Evolutionary conservation across 2,797 vertebrate genomes (phyloP).

Genomic region (Heliangelus exortis): DNA sequence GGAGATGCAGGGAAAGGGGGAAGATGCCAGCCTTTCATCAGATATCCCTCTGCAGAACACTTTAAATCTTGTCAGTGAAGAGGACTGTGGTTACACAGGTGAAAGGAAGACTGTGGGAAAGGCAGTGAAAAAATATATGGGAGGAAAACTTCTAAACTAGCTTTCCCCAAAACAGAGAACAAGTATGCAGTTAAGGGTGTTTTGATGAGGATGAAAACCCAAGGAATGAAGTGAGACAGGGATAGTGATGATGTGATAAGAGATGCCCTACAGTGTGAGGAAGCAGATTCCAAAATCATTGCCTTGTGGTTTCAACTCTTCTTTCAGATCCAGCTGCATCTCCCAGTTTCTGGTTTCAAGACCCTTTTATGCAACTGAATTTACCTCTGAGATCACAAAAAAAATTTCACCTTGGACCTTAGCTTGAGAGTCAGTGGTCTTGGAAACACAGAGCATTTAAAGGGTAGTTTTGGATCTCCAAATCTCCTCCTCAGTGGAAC

Average conservation of each 20-base stretch:
- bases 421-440: not conserved
- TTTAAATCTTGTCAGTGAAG: not conserved
- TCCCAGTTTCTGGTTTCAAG: not conserved
- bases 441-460: not conserved
- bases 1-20: fast-evolving
- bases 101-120: not conserved
- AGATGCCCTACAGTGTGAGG: not conserved
- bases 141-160: not conserved
- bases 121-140: not conserved
- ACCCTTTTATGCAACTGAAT: not conserved
- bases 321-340: not conserved
- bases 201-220: not conserved
- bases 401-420: not conserved
- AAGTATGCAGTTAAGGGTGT: not conserved
- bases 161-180: not conserved
- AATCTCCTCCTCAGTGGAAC: not conserved
- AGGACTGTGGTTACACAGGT: not conserved
- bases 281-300: not conserved
- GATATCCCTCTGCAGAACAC: not conserved
- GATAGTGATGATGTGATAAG: not conserved
- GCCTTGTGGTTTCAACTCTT: not conserved
- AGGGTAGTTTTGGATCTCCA: not conserved
- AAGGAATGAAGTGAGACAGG: not conserved
- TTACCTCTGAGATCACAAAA: not conserved
- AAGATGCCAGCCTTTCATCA: not conserved